Evolutionary conservation across 1,140 invertebrate species (phyloP).

Genomic region (Anastrepha ludens): DNA sequence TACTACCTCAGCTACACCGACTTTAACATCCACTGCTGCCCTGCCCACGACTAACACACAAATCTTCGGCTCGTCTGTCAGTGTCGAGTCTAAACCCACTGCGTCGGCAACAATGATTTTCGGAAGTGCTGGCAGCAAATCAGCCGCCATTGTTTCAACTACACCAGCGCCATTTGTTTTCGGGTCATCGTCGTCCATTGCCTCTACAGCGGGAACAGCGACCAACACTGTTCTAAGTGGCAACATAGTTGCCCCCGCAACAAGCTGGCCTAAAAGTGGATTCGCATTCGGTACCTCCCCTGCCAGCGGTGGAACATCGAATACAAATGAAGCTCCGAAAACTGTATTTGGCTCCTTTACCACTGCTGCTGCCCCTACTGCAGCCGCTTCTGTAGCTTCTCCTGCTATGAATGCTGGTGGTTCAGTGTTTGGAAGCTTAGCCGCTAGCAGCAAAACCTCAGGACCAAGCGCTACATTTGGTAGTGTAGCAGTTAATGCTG

Average conservation of each 20-base stretch:
- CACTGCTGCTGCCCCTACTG: slow-evolving; percentile 27
- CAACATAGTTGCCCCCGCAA: slow-evolving; percentile 5
- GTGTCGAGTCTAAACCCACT: slow-evolving; percentile 1
- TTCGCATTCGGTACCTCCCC: slow-evolving; percentile 42
- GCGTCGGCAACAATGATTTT: slow-evolving; percentile 48
- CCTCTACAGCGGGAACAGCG: slow-evolving; percentile 16
- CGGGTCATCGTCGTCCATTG: slow-evolving; percentile 47
- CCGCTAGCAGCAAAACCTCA: neutral
- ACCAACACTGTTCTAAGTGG: slow-evolving; percentile 57
- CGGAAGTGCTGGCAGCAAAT: slow-evolving; percentile 48
- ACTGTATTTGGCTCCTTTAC: slow-evolving; percentile 57
- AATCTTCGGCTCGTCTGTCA: slow-evolving; percentile 1
- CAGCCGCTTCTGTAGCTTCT: slow-evolving; percentile 58
- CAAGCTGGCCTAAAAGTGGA: slow-evolving; percentile 50
- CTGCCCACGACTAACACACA: neutral
- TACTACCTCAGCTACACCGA: slow-evolving; percentile 37
- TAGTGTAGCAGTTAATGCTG: slow-evolving; percentile 12
- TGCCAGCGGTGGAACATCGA: neutral
- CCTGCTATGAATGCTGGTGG: slow-evolving; percentile 40
- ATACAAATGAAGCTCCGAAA: slow-evolving; percentile 34
- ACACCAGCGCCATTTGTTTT: slow-evolving; percentile 55
- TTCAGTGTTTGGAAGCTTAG: slow-evolving; percentile 54
- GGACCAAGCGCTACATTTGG: slow-evolving; percentile 6
- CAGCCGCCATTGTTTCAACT: neutral
- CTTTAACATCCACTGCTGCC: neutral